Evolutionary conservation across 2,113 vertebrate genomes (phyloP).

Genomic region (Archocentrus centrarchus): DNA sequence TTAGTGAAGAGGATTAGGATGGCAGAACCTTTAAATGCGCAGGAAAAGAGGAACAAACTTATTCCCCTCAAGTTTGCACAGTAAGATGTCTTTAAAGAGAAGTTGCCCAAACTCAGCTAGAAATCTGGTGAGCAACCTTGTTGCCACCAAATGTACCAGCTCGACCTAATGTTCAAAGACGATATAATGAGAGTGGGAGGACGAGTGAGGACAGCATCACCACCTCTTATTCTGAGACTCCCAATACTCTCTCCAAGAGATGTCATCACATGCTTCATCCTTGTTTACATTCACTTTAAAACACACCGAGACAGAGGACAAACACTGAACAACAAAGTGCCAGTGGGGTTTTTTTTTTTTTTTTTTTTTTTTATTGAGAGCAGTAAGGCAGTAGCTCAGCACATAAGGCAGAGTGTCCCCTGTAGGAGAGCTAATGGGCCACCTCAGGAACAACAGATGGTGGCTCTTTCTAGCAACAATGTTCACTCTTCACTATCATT

Average conservation of each 20-base stretch:
- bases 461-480: constrained; percentile 1
- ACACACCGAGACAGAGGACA: background rate
- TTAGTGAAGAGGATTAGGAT: background rate
- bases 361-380: background rate
- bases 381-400: background rate
- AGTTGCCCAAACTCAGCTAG: background rate
- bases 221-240: background rate
- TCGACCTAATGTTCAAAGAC: constrained; percentile 11
- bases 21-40: background rate
- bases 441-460: constrained; percentile 10
- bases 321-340: background rate
- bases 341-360: background rate
- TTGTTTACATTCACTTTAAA: background rate
- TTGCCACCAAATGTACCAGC: background rate
- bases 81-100: background rate
- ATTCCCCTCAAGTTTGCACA: background rate
- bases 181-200: background rate
- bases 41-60: background rate
- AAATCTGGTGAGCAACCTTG: background rate
- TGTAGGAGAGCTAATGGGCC: constrained; percentile 1
- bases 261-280: background rate
- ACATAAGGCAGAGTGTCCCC: background rate
- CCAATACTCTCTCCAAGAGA: background rate
- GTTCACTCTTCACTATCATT: background rate
- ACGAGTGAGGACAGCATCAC: background rate